Percentiles rank a stretch among this genome's conserved stretches.
Evolutionary conservation across 2,797 vertebrate species (phyloP).

Genomic region (Melopsittacus undulatus): DNA sequence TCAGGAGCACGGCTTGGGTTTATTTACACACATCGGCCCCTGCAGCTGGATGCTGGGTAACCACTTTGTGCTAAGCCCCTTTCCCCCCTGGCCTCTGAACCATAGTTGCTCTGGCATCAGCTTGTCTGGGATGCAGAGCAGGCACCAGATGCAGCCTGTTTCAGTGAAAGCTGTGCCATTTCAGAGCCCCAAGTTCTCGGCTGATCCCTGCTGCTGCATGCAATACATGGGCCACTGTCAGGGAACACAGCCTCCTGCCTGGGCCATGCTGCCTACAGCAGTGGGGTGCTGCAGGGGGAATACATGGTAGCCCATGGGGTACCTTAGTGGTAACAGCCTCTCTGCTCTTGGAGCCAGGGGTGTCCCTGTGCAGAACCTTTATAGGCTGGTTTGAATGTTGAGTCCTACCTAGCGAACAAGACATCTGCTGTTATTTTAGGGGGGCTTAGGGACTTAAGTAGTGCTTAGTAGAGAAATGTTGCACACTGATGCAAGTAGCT

Average conservation of each 20-base stretch:
- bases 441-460: neutral
- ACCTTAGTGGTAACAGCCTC: accelerated
- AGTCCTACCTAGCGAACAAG: neutral
- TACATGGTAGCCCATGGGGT: accelerated
- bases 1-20: accelerated
- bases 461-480: constrained; percentile 3
- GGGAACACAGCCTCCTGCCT: neutral
- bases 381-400: neutral
- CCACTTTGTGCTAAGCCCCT: neutral
- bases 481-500: neutral
- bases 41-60: neutral
- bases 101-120: neutral
- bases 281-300: neutral
- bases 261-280: neutral
- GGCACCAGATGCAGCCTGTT: neutral
- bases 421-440: neutral
- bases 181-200: neutral
- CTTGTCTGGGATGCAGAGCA: neutral
- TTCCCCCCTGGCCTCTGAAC: neutral
- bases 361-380: neutral
- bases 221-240: accelerated
- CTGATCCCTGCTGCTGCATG: neutral
- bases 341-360: neutral
- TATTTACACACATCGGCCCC: neutral
- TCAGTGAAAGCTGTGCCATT: neutral